Conservation (phyloP, 2,797 vertebrate genomes). For the Sphenodon punctatus region DNA sequence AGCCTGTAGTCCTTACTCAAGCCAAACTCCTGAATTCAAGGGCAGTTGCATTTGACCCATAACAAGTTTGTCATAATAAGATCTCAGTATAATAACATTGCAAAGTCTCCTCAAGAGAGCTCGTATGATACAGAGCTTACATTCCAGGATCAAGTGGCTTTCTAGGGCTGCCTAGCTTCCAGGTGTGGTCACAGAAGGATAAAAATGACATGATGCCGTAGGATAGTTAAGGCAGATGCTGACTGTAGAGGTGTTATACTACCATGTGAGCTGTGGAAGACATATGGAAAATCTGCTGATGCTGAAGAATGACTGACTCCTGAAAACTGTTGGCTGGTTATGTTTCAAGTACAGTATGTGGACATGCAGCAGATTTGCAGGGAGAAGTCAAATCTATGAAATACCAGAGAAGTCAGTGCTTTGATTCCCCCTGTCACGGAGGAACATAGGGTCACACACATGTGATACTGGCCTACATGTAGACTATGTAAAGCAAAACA, state of each 20-base stretch:
- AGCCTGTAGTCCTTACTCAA: background rate
- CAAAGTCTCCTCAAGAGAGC: background rate
- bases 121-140: background rate
- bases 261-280: background rate
- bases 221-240: background rate
- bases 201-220: background rate
- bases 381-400: conserved; percentile 9
- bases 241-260: background rate
- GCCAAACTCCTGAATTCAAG: background rate
- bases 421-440: background rate
- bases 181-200: background rate
- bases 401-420: background rate
- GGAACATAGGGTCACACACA: rapidly evolving
- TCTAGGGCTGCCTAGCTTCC: background rate
- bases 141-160: background rate
- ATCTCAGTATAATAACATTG: background rate
- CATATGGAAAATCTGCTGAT: conserved; percentile 8
- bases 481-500: no score
- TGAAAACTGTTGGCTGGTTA: conserved; percentile 1
- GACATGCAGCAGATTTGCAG: background rate
- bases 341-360: conserved; percentile 1
- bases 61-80: background rate
- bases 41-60: background rate
- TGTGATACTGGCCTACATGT: no score
- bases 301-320: background rate